Evolutionary conservation across 2,113 vertebrate genomes (phyloP).

Genomic region (Eclectus roratus): DNA sequence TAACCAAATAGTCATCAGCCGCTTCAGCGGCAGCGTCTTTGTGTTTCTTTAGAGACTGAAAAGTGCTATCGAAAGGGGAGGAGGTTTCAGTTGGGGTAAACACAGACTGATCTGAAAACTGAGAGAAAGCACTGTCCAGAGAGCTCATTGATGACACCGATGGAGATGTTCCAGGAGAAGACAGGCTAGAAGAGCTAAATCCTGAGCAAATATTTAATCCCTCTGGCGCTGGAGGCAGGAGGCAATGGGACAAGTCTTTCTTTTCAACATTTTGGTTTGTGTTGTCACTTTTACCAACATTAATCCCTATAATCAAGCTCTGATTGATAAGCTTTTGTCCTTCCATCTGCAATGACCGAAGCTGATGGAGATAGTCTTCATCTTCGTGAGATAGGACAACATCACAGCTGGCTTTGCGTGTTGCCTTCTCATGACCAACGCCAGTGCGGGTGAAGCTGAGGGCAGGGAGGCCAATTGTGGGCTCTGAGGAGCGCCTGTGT

Average conservation of each 20-base stretch:
- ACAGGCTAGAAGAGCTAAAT: conserved; percentile 87
- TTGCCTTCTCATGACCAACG: conserved; percentile 33
- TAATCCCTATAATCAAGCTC: conserved; percentile 71
- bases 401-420: conserved; percentile 85
- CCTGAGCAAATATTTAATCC: conserved; percentile 76
- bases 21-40: conserved; percentile 40
- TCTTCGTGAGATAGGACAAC: conserved; percentile 74
- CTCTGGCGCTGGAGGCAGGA: conserved; percentile 75
- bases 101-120: conserved; percentile 84
- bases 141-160: conserved; percentile 89
- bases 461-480: conserved; percentile 68
- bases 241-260: conserved; percentile 64
- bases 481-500: conserved; percentile 84
- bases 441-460: conserved; percentile 22
- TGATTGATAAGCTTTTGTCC: conserved; percentile 76
- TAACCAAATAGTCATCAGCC: conserved; percentile 50
- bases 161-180: conserved; percentile 86
- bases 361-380: conserved; percentile 75
- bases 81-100: conserved; percentile 75
- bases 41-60: conserved; percentile 51
- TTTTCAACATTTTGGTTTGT: conserved; percentile 55
- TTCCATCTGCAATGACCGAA: conserved; percentile 77
- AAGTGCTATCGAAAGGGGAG: conserved; percentile 66
- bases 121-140: conserved; percentile 89
- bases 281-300: conserved; percentile 65